Evolutionary conservation across 2,888 invertebrate genomes (phyloP).

Genomic region (Kryphioiulus occultus): DNA sequence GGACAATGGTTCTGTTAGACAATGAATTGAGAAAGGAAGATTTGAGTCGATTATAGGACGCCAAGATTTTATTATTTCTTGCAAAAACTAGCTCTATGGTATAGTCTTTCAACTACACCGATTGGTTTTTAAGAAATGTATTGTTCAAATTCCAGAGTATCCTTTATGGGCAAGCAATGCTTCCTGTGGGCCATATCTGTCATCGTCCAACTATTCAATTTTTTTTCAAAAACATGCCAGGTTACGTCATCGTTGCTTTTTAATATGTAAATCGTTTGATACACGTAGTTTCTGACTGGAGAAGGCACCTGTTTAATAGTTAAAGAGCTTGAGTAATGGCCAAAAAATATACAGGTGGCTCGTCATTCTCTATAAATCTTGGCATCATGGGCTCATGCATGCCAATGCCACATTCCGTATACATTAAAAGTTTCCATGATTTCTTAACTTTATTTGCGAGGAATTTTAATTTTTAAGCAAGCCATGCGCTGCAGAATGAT

Average conservation of each 20-base stretch:
- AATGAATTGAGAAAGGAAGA: too few relatives aligned
- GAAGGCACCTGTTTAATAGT: neutral
- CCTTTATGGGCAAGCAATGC: neutral
- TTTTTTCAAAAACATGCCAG: neutral
- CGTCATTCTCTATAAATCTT: too few relatives aligned
- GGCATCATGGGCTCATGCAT: neutral
- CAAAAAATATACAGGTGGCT: too few relatives aligned
- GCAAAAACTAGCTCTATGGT: neutral
- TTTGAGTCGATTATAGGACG: too few relatives aligned
- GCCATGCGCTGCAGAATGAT: too few relatives aligned
- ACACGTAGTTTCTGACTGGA: neutral
- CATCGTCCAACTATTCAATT: neutral
- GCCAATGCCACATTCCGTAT: neutral
- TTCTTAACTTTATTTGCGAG: too few relatives aligned
- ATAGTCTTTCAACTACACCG: neutral
- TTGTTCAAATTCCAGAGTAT: neutral
- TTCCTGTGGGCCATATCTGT: neutral
- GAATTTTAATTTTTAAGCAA: too few relatives aligned
- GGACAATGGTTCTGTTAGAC: too few relatives aligned
- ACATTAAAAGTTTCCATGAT: too few relatives aligned
- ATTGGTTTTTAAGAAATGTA: neutral
- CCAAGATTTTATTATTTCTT: neutral
- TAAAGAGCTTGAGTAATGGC: neutral
- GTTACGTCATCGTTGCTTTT: neutral
- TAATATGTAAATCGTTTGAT: neutral